Base-by-base conservation (phyloP, 2,113 vertebrate species). In the Fulmarus glacialis region DNA sequence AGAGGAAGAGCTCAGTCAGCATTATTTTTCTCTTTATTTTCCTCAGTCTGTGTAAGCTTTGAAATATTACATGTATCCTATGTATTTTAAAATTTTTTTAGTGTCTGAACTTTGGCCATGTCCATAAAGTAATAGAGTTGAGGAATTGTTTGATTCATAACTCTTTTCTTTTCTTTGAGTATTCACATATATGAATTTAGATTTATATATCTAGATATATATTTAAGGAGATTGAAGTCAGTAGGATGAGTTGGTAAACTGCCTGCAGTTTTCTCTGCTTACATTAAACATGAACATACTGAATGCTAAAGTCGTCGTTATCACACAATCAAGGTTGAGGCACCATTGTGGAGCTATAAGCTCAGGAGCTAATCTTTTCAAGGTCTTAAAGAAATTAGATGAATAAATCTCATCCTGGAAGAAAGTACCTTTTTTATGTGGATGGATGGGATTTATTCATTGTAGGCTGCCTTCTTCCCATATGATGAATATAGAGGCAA, bases 311-410 rank as follows among this genome's bases (percentile, higher is more conserved):
- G 52, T 17, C 16, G 1, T 71, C 56, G 81, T 78, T 78, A 90
- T 74, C 86, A 75, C 26, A 56, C 43, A 64, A 4, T 75, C 77
- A 79, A 91, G 80, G 72, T 1, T 74, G 60, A 87, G n/a, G 30
- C 48, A 68, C 17, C 34, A 62, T 48, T 87, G 62, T 72, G 53
- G 64, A 92, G 27, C 77, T 93, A 40, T 89, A 75, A 50, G 3
- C 36, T 92, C 30, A 74, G 56, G 30, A 92, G 48, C 19, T 95
- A 63, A 81, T 89, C 59, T 91, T 89, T 84, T 38, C 80, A 75
- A 70, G 62, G 4, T 4, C 70, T 48, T 92, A 72, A 96, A 93
- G 62, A 93, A 97, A 93, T 82, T 52, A 85, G 27, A 64, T 87
- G 0, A 96, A 88, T 94, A 93, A 91, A 87, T 91, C 36, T 93